Percentiles rank a stretch among this genome's conserved stretches.
These are phyloP conservation scores for Anthopleura xanthogrammica DNA, from an alignment of 92 coral and sea anemone genomes.

Conservation along the genomic window DNA sequence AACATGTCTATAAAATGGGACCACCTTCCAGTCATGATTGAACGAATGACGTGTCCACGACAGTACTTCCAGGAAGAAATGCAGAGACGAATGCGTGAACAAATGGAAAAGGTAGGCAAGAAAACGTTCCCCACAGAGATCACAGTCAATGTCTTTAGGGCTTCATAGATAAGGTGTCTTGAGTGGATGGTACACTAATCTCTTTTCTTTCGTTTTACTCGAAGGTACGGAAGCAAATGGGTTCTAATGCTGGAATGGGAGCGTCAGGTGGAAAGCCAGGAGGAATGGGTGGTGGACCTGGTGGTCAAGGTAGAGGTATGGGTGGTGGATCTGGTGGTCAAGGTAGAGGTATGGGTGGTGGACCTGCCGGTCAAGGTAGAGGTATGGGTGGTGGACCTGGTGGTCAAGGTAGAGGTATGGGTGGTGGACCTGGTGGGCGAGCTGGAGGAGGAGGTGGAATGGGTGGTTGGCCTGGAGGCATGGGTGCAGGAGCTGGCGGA, in stretches of 20 bases:
- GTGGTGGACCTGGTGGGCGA: slow-evolving; percentile 5
- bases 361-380: background rate
- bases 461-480: background rate
- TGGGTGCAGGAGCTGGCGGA: background rate
- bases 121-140: background rate
- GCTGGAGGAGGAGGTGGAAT: background rate
- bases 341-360: background rate
- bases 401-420: slow-evolving; percentile 10
- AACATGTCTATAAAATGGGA: slow-evolving; percentile 32
- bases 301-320: background rate
- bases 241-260: slow-evolving; percentile 20
- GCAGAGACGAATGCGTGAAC: background rate
- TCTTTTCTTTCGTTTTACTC: background rate
- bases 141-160: background rate
- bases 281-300: background rate
- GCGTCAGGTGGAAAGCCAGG: slow-evolving; percentile 14
- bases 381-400: background rate
- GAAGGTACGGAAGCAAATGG: background rate
- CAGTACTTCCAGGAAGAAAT: background rate
- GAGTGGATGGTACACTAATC: background rate
- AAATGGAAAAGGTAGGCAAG: slow-evolving; percentile 26
- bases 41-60: slow-evolving; percentile 30
- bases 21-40: slow-evolving; percentile 18
- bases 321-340: background rate
- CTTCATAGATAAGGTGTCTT: background rate